A percentile compares a stretch with the other conserved stretches of the same genome.
Conservation (phyloP, 2,113 vertebrate species). For the Grammomys surdaster region DNA sequence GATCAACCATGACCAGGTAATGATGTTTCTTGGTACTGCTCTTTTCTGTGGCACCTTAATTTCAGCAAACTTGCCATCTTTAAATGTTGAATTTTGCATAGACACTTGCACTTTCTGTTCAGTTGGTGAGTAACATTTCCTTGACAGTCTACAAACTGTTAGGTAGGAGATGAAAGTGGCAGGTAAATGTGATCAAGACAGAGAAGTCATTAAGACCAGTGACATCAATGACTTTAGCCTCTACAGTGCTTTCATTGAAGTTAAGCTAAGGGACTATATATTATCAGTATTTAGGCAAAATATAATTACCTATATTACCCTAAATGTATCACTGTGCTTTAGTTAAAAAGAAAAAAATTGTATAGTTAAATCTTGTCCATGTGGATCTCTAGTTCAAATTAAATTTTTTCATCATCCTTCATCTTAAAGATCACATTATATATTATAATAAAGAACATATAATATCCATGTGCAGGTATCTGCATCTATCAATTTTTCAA, state of each 20-base stretch:
- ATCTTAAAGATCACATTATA: neutral
- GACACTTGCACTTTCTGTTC: neutral
- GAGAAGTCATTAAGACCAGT: neutral
- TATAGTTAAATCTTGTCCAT: neutral
- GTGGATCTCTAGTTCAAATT: neutral
- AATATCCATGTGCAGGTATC: neutral
- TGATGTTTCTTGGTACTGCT: neutral
- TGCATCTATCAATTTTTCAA: neutral
- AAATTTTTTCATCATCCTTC: neutral
- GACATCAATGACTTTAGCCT: neutral
- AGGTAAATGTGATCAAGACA: neutral
- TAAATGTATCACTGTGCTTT: neutral
- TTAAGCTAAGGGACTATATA: neutral
- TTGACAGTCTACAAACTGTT: neutral
- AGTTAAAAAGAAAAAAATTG: neutral
- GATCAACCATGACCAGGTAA: neutral
- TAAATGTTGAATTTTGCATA: neutral
- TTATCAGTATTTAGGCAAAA: constrained; percentile 14
- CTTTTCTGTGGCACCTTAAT: neutral
- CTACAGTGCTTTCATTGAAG: neutral
- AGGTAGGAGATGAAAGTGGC: neutral
- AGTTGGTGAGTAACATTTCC: neutral
- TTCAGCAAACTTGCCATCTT: neutral
- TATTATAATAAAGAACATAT: neutral
- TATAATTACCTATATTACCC: neutral